Evolutionary conservation across 2,113 vertebrate genomes (phyloP).

Genomic region (Lagopus leucura): DNA sequence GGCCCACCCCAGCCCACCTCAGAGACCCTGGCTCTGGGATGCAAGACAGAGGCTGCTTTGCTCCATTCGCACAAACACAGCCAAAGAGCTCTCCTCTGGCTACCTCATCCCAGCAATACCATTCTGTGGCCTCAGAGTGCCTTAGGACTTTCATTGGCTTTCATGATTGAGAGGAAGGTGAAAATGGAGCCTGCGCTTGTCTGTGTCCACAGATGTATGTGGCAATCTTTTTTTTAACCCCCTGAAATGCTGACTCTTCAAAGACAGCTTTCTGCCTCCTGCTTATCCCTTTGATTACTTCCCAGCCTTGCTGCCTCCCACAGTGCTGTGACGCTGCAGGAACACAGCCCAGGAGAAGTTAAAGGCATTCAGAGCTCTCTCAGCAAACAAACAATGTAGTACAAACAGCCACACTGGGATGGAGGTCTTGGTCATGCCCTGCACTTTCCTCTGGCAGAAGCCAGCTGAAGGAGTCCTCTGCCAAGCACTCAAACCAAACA

Average conservation of each 20-base stretch:
- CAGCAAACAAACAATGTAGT: neutral
- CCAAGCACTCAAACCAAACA: neutral
- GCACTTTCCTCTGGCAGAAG: neutral
- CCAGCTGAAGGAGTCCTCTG: neutral
- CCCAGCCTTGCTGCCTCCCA: neutral
- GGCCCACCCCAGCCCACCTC: neutral
- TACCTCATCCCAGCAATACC: neutral
- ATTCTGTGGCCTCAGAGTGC: neutral
- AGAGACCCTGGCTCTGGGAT: slow-evolving; percentile 10
- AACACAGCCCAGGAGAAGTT: neutral
- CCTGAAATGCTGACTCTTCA: neutral
- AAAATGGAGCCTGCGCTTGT: neutral
- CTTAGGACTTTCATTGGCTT: neutral
- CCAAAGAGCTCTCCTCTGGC: neutral
- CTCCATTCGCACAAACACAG: neutral
- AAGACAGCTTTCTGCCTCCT: neutral
- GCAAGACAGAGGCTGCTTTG: neutral
- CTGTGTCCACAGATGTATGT: neutral
- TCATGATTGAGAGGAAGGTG: neutral
- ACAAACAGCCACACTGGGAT: neutral
- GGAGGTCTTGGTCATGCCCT: rapidly evolving
- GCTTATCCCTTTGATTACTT: slow-evolving; percentile 15
- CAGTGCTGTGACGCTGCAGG: neutral
- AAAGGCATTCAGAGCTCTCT: neutral
- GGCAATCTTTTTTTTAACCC: neutral